A percentile compares a stretch with the other conserved stretches of the same genome.
Conservation (phyloP, 2,797 vertebrate genomes). For the Hafferia zeledoni region DNA sequence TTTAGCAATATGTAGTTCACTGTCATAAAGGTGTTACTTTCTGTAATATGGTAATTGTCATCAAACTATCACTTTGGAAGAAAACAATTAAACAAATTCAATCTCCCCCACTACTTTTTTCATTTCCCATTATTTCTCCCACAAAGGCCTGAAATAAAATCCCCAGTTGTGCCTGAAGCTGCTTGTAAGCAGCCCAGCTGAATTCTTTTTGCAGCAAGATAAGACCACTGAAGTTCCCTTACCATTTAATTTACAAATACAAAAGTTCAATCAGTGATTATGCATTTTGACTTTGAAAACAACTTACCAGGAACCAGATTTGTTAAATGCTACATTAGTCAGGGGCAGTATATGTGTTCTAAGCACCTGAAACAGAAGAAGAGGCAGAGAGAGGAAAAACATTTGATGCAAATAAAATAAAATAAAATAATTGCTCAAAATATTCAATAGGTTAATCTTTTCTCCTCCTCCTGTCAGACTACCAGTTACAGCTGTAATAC, state of each 20-base stretch:
- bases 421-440: background rate
- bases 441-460: background rate
- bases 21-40: background rate
- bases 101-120: background rate
- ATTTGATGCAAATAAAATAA: background rate
- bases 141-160: background rate
- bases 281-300: background rate
- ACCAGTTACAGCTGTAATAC: background rate
- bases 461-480: background rate
- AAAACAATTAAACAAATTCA: background rate
- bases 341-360: slow-evolving; percentile 91
- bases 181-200: background rate
- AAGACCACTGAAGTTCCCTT: background rate
- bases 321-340: slow-evolving; percentile 98
- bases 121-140: background rate
- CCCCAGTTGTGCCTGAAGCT: background rate
- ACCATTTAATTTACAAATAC: background rate
- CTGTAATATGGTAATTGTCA: background rate
- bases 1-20: background rate
- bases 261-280: background rate
- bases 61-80: background rate
- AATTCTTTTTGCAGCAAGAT: background rate
- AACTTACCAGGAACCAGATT: slow-evolving; percentile 92
- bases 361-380: slow-evolving; percentile 79
- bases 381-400: background rate